Evolutionary conservation across 2,113 vertebrate species (phyloP), one percentile per base, ranked within the genome.

Genomic region (Microcebus jonahi): DNA sequence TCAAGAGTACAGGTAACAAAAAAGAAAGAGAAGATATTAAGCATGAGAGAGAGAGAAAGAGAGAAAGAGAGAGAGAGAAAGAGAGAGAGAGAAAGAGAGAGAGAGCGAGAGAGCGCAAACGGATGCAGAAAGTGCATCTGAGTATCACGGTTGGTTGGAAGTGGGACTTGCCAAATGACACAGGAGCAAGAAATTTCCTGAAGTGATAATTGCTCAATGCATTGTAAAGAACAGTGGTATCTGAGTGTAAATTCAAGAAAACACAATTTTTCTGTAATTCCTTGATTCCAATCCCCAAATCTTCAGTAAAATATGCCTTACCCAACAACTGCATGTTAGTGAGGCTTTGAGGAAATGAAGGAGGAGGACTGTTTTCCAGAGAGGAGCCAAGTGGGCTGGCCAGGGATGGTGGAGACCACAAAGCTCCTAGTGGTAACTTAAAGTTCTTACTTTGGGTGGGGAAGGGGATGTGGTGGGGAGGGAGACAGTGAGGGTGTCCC

Each of bases 121-220:
- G 48, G 9, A 48, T 2, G 4, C 20, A 31, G 7, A 15, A 7
- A 10, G 5, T 2, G 2, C 14, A 45, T 18, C 27, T 11, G 53
- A 65, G 20, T 2, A 2, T 8, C 1, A 2, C 1, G 25, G 29
- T 48, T 94, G n/a, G 57, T 61, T 94, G 31, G 57, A 48, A 88
- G 34, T 50, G 23, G 7, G 45, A 21, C 85, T 85, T 85, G 39
- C 8, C 27, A 45, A 92, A 59, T 48, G 29, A 65, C 14, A 20
- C 1, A 48, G 20, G 6, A 76, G 55, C 15, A 71, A 80, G 42
- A 84, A 10, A 61, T 68, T 83, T 75, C 39, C 68, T 15, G 31
- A 53, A 68, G 83, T 27, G 39, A 68, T 5, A 13, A 88, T 68
- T 57, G 17, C 14, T 68, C 34, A 7, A 1, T 9, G 53, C 8